Evolutionary conservation across 2,888 invertebrate genomes (phyloP).

Genomic region (Drosophila borealis): DNA sequence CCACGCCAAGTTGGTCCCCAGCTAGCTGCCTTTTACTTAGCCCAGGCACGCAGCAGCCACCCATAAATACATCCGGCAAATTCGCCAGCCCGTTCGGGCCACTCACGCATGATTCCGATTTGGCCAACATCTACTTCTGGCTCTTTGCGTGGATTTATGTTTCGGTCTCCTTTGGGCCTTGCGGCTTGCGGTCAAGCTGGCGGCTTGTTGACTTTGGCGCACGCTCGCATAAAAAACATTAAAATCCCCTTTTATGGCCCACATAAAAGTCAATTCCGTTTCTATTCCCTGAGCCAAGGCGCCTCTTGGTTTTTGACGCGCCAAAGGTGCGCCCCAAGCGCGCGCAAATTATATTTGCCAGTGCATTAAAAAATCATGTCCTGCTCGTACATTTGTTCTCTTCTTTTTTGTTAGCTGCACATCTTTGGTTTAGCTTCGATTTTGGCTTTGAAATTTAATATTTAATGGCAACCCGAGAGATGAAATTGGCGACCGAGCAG

Average conservation of each 20-base stretch:
- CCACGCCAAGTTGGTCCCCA: constrained; percentile 2
- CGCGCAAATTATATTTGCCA: constrained; percentile 34
- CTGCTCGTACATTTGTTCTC: constrained; percentile 19
- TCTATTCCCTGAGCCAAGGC: constrained; percentile 50
- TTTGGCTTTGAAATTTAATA: constrained; percentile 23
- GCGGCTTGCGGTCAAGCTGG: constrained; percentile 33
- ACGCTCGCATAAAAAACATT: constrained; percentile 65
- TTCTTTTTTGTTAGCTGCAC: background rate
- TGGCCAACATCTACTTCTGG: constrained; percentile 25
- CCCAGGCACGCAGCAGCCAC: constrained; percentile 15
- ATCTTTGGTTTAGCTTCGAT: background rate
- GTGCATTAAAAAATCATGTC: constrained; percentile 63
- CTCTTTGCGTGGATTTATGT: constrained; percentile 60
- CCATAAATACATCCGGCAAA: constrained; percentile 38
- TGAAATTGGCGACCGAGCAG: background rate
- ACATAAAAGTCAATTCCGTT: constrained; percentile 70
- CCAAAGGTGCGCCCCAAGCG: constrained; percentile 42
- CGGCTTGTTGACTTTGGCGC: constrained; percentile 46
- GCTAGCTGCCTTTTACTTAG: constrained; percentile 9
- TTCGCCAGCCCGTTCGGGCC: constrained; percentile 13
- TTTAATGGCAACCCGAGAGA: constrained; percentile 14
- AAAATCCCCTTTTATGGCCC: constrained; percentile 71
- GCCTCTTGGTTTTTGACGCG: constrained; percentile 49
- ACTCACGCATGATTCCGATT: constrained; percentile 61
- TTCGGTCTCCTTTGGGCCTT: constrained; percentile 33